Base-by-base conservation (phyloP, 1,140 invertebrate species). In the Drosophila biarmipes region DNA sequence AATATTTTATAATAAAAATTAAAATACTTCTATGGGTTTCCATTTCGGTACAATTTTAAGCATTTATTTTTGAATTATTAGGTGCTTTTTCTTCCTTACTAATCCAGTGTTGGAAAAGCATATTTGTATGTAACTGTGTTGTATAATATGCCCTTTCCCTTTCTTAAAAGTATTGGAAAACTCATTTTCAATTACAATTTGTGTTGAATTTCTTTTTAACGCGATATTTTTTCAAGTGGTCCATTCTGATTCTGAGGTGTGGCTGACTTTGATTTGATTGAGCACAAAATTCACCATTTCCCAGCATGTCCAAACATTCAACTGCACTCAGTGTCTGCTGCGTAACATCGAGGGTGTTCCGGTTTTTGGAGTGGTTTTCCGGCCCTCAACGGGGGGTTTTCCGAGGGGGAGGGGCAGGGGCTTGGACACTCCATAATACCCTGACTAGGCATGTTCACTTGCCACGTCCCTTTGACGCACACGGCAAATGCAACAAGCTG, bases 401-500 rank as follows among this genome's bases (percentile, higher is more conserved):
- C 37, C 6, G 19, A 5, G 7, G 15, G 19, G 14, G 19, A 1
- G 7, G 6, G 14, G 4, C 4, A n/a, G 27, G 7, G 15, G 1
- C 7, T 14, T 11, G 19, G 21, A 40, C 17, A 34, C 14, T 29
- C 17, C 43, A 6, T 66, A 40, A 66, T 64, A 49, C 62, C 62
- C 66, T 43, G 66, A 69, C 66, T 69, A 69, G 37, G 66, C 66
- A 17, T 68, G 66, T 69, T 68, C 48, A 54, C 27, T 15, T 29
- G 57, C 40, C 61, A 46, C 29, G 15, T 38, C 38, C 38, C 31
- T 15, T 35, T 29, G 46, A 24, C 31, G 19, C 48, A 42, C n/a
- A 17, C 34, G 53, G 66, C 52, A 67, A 51, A 55, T 79, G 80
- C 80, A 84, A 82, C 74, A 84, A 82, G 80, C 74, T 67, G 48